These are phyloP conservation scores for Magallana angulata DNA, from an alignment of 1,140 invertebrate genomes.

Conservation along the genomic window DNA sequence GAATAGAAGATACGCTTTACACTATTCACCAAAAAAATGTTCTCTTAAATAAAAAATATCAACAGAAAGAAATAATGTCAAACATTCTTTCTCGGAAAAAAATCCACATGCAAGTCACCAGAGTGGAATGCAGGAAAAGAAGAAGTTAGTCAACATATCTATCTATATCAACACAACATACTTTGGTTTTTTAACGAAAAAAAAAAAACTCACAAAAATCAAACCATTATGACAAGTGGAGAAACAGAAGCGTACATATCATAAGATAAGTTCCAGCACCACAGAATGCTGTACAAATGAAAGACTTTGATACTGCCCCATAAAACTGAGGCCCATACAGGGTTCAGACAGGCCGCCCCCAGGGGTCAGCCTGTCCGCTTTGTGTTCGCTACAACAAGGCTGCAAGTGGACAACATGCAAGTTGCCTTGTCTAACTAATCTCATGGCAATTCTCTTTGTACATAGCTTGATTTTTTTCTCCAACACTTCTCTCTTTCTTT, in stretches of 20 bases:
- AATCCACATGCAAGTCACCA: neutral
- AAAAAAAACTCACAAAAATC: neutral
- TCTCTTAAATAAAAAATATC: no score
- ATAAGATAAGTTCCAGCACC: neutral
- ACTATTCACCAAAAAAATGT: neutral
- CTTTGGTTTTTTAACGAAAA: neutral
- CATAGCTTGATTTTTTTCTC: neutral
- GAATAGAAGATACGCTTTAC: neutral
- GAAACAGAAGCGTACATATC: neutral
- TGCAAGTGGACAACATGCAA: neutral
- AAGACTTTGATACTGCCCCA: conserved; percentile 6
- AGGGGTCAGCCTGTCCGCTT: neutral
- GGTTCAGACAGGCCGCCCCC: neutral
- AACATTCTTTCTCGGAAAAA: neutral
- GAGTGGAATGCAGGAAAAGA: conserved; percentile 3
- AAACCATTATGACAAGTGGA: conserved; percentile 2
- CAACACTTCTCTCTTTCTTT: neutral
- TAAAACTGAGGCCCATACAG: neutral
- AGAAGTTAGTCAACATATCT: neutral
- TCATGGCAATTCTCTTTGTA: neutral
- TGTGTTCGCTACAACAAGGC: neutral
- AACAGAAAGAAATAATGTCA: neutral
- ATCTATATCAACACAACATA: neutral
- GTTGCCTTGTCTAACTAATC: neutral
- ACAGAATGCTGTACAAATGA: neutral